These are phyloP conservation scores for Mixornis gularis DNA, from an alignment of 2,113 vertebrate species.

Conservation along the genomic window DNA sequence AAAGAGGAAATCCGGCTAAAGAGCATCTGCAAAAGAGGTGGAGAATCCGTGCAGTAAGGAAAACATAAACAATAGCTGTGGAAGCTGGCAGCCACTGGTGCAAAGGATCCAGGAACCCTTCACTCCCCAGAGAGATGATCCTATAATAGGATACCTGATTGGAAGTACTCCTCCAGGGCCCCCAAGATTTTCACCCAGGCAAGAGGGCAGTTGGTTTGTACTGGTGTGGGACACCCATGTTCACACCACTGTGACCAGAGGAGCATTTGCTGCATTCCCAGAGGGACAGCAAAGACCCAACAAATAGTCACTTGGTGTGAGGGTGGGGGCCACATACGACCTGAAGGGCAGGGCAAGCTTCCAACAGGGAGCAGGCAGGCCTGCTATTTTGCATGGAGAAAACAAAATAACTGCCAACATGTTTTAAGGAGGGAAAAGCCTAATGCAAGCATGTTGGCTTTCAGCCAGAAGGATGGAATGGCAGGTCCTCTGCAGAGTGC, in stretches of 20 bases:
- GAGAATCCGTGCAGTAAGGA: background rate
- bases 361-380: background rate
- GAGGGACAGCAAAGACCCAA: background rate
- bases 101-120: background rate
- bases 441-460: background rate
- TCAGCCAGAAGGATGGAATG: background rate
- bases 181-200: background rate
- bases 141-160: background rate
- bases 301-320: background rate
- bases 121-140: background rate
- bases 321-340: fast-evolving
- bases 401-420: background rate
- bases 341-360: background rate
- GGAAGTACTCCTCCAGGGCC: background rate
- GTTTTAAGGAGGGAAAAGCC: background rate
- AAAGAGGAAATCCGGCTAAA: conserved; percentile 8
- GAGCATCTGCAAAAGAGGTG: conserved; percentile 1
- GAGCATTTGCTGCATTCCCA: background rate
- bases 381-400: background rate
- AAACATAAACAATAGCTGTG: background rate
- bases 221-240: background rate
- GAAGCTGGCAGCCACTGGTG: background rate
- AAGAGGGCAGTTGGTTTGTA: background rate
- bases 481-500: background rate
- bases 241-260: background rate